These are phyloP conservation scores for Erethizon dorsatum DNA, from an alignment of 2,797 vertebrate genomes.

Conservation along the genomic window DNA sequence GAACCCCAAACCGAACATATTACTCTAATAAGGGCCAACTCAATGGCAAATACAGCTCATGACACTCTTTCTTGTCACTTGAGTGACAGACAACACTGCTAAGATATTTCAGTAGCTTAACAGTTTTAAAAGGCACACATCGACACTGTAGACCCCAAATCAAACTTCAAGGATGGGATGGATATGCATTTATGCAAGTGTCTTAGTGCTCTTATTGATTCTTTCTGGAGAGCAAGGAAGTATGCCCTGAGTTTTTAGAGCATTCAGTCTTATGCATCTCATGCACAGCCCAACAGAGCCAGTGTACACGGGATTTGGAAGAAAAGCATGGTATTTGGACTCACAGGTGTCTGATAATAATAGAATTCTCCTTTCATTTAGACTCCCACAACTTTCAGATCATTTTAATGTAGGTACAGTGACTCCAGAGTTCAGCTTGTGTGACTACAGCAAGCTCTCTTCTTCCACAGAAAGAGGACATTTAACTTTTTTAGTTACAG, in stretches of 20 bases:
- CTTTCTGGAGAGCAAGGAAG: slow-evolving; percentile 27
- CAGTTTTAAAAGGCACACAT: slow-evolving; percentile 50
- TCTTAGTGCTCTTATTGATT: slow-evolving; percentile 40
- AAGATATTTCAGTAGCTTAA: slow-evolving; percentile 61
- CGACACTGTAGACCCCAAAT: slow-evolving; percentile 25
- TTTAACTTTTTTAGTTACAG: slow-evolving; percentile 74
- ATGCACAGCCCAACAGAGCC: not conserved
- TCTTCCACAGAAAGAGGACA: slow-evolving; percentile 59
- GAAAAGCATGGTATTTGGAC: not conserved
- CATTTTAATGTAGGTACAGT: slow-evolving; percentile 42
- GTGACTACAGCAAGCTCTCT: slow-evolving; percentile 43
- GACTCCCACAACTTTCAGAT: slow-evolving; percentile 20
- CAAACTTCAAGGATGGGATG: slow-evolving; percentile 55
- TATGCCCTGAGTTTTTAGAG: slow-evolving; percentile 63
- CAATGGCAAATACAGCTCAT: slow-evolving; percentile 70
- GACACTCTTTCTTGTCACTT: slow-evolving; percentile 76
- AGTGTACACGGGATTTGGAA: not conserved
- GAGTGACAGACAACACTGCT: slow-evolving; percentile 72
- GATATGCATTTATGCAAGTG: not conserved
- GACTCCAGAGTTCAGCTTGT: slow-evolving; percentile 47
- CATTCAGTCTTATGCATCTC: not conserved
- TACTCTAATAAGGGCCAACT: slow-evolving; percentile 75
- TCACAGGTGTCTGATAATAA: slow-evolving; percentile 11
- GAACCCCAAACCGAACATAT: slow-evolving; percentile 71
- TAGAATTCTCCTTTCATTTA: not conserved